Evolutionary conservation across 2,797 vertebrate genomes (phyloP), one percentile per base, ranked within the genome.

Genomic region (Chaetophractus vellerosus): DNA sequence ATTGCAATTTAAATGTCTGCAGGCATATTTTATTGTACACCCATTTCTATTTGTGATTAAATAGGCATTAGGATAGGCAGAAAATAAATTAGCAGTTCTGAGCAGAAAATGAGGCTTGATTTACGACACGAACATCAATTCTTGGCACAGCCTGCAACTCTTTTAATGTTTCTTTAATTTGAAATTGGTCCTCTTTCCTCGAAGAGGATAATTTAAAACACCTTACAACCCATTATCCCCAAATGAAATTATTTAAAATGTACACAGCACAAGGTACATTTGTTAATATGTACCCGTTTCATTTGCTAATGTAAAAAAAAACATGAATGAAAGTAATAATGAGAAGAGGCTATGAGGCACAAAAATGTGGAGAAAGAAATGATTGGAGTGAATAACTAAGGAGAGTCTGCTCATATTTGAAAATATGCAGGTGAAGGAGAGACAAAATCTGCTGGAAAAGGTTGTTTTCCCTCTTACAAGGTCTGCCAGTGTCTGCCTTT

Each of bases 41-140:
- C 45, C 0, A 45, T 90, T 69, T 72, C 21, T 3, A 57, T 92
- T 48, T 92, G 72, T 76, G 95, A 59, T 81, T 90, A 89, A 94
- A 19, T 0, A 82, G 86, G 61, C 64, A 87, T 72, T 61, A 92
- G 92, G 36, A 69, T 9, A 52, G 7, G 3, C 94, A 91, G 74
- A 85, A 96, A 52, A 85, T 33, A 87, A 96, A 96, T 82, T 2
- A 89, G 7, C 36, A 85, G 50, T 80, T 93, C 33, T 52, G 86
- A 88, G 38, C 84, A 96, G 89, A 96, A 97, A 97, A 97, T 76
- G 28, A 23, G 31, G 21, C 78, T 96, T 93, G 74, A 93, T 94
- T 92, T 38, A 71, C 2, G 36, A 89, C 45, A 3, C 1, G 71
- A 81, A 95, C 82, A 50, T 3, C 24, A 81, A 1, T 8, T 45